These are phyloP conservation scores for Sisyra terminalis DNA, from an alignment of 2,888 invertebrate genomes.

Conservation along the genomic window DNA sequence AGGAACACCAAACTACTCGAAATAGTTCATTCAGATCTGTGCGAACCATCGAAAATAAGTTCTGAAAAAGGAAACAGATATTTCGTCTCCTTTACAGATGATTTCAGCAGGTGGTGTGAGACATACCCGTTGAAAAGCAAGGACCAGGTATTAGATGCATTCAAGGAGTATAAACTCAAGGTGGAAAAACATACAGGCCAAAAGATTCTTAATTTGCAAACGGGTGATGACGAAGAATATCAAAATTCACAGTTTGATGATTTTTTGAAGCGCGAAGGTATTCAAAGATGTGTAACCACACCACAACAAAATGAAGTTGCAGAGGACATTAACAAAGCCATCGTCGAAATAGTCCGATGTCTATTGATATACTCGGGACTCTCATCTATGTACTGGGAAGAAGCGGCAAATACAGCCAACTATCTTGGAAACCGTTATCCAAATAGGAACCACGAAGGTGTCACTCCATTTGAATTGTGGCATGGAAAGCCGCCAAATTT, in stretches of 20 bases:
- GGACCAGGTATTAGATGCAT: conserved; percentile 6
- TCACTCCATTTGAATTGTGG: conserved; percentile 16
- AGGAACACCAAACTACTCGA: conserved; percentile 10
- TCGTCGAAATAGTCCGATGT: conserved; percentile 17
- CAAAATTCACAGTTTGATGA: conserved; percentile 11
- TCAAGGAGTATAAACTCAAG: conserved; percentile 6
- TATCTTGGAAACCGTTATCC: conserved; percentile 19
- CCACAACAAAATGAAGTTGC: conserved; percentile 20
- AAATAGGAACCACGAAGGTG: conserved; percentile 13
- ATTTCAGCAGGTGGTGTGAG: conserved; percentile 8
- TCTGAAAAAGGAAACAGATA: conserved; percentile 11
- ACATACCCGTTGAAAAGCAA: conserved; percentile 10
- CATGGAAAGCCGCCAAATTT: conserved; percentile 14
- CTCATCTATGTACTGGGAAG: conserved; percentile 18
- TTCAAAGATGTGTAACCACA: conserved; percentile 15
- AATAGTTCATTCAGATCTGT: conserved; percentile 12
- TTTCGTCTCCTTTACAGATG: conserved; percentile 11
- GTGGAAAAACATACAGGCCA: conserved; percentile 12
- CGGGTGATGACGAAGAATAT: conserved; percentile 14
- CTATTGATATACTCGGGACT: conserved; percentile 16
- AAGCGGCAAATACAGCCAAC: conserved; percentile 19
- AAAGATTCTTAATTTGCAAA: conserved; percentile 11
- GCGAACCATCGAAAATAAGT: conserved; percentile 10
- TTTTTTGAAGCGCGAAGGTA: conserved; percentile 15
- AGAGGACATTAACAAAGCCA: conserved; percentile 18